A percentile compares a stretch with the other conserved stretches of the same genome.
Conservation (phyloP, 1,140 invertebrate genomes). For the Eriocheir sinensis region DNA sequence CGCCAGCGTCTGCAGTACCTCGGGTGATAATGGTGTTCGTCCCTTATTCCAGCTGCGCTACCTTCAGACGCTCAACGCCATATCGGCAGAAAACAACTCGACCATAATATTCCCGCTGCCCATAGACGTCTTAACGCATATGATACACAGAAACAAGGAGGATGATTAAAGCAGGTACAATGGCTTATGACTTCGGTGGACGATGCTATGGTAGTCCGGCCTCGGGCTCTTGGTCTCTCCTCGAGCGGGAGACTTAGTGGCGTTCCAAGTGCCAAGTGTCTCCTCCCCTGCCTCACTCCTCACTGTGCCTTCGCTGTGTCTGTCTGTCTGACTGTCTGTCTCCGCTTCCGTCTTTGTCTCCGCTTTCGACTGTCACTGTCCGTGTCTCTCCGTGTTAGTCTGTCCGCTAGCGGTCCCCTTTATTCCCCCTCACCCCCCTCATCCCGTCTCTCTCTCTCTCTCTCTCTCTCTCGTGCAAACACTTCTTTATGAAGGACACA, state of each 20-base stretch:
- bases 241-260: background rate
- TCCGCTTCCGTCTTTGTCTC: slow-evolving; percentile 7
- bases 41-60: slow-evolving; percentile 84
- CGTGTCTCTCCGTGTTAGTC: background rate
- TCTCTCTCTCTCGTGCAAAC: slow-evolving; percentile 23
- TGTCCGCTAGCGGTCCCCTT: slow-evolving; percentile 52
- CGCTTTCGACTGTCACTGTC: slow-evolving; percentile 6
- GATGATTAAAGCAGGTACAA: slow-evolving; percentile 74
- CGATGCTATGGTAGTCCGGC: slow-evolving; percentile 64
- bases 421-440: background rate
- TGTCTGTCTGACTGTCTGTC: slow-evolving; percentile 4
- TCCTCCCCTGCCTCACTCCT: background rate
- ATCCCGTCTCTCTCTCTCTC: slow-evolving; percentile 42
- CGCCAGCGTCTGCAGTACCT: slow-evolving; percentile 28
- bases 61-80: slow-evolving; percentile 94
- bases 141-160: slow-evolving; percentile 68
- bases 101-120: slow-evolving; percentile 95
- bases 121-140: slow-evolving; percentile 73
- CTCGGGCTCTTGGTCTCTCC: slow-evolving; percentile 61
- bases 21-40: slow-evolving; percentile 64
- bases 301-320: slow-evolving; percentile 20
- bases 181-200: slow-evolving; percentile 76
- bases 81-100: slow-evolving; percentile 85
- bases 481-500: background rate
- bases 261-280: background rate